Percentiles rank a stretch among this genome's conserved stretches.
These are phyloP conservation scores for Chelonia mydas DNA, from an alignment of 2,797 vertebrate genomes.

Conservation along the genomic window DNA sequence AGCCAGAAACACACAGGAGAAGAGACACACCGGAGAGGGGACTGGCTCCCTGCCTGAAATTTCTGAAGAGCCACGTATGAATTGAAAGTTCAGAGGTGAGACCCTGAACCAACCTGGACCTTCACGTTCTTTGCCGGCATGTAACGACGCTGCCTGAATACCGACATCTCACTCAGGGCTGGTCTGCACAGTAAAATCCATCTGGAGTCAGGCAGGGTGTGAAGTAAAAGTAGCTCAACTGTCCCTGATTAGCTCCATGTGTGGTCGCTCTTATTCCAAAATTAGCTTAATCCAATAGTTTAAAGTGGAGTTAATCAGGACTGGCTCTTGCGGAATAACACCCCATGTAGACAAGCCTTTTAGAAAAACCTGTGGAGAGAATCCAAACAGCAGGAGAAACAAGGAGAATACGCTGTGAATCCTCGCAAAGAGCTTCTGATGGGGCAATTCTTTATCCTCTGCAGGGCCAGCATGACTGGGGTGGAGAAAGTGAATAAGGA, in stretches of 20 bases:
- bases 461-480: neutral
- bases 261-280: neutral
- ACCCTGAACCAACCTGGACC: neutral
- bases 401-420: too few relatives aligned
- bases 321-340: neutral
- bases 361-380: neutral
- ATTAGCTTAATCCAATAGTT: neutral
- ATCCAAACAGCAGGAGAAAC: neutral
- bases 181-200: neutral
- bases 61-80: neutral
- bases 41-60: neutral
- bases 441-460: neutral
- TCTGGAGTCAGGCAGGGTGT: neutral
- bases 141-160: neutral
- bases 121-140: neutral
- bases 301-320: neutral
- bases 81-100: neutral
- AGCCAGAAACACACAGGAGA: neutral
- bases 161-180: neutral
- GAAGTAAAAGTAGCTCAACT: neutral
- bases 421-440: too few relatives aligned
- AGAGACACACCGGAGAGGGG: neutral
- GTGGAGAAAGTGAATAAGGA: too few relatives aligned
- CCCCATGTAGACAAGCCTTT: neutral
- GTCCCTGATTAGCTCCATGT: neutral